Evolutionary conservation across 2,888 invertebrate species (phyloP), one percentile per base, ranked within the genome.

Genomic region (Microplitis deprimator): DNA sequence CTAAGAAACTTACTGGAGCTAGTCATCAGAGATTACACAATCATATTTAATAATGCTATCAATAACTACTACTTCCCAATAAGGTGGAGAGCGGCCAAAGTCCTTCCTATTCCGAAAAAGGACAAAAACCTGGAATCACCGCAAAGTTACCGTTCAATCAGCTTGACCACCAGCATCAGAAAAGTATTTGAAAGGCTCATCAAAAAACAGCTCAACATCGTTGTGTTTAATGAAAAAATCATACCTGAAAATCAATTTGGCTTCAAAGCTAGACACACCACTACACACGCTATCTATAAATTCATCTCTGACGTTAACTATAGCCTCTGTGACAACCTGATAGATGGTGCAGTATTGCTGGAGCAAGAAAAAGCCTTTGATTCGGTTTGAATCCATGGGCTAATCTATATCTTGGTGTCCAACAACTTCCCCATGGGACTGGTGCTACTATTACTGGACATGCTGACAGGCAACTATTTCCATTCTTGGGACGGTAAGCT

Each of bases 91-190:
- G 17, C 2, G 7, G 81, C 82, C 0, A 82, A 81, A 68, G 77
- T 80, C 0, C 68, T 81, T 0, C 79, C 80, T 0, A 78, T 82
- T 0, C 40, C 69, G 1, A 81, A 83, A 64, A 76, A 81, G 62
- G 79, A 73, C 6, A 80, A 83, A 77, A 72, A 71, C 6, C 39
- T 76, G 0, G 16, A 17, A 0, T 64, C 79, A 1, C 76, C 79
- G 0, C 3, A 75, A 0, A 82, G 81, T 59, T 82, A 81, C n/a
- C 8, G 81, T 8, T 81, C 81, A 5, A 82, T 82, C 6, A 81
- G 81, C 17, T 41, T 81, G 0, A 81, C 80, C 0, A 50, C 67
- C 0, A 77, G 50, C 6, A 74, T 79, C 6, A 79, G 80, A 40
- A 81, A 81, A 77, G 70, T 79, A 0, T 79, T 41, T 41, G 80